Base-by-base conservation (phyloP, 2,113 vertebrate genomes). In the Chlamydotis undulata region DNA sequence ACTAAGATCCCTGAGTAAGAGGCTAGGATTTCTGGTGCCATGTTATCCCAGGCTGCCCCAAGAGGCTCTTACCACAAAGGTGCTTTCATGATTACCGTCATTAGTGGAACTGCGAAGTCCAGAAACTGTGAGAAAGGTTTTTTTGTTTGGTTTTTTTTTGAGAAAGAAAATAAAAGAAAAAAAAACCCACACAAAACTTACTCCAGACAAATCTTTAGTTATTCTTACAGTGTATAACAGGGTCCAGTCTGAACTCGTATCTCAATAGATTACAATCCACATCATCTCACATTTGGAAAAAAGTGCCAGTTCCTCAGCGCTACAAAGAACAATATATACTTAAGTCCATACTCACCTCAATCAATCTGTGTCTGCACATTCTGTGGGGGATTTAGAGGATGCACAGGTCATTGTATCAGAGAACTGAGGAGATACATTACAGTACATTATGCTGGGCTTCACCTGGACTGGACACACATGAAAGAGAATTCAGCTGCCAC, bases 301-400 rank as follows among this genome's bases (percentile, higher is more conserved):
- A 97, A 94, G 91, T 67, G 63, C 83, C 92, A 50, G 19, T 96
- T 94, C 89, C 73, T 95, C 83, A 74, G 84, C 85, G 83, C 94
- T 91, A 95, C 91, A 96, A 94, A 96, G 96, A 95, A 91, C 87
- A 92, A 94, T 89, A 94, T 85, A 89, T 63, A 92, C 94, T 95
- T 94, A 96, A 92, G 91, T 96, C 91, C 95, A 85, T 43, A 80
- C 83, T 87, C 87, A 94, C 94, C 94, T 96, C 95, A 91, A 91
- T 96, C 95, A 95, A 67, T 87, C 83, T 94, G 61, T 93, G 95
- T 64, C 92, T 94, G 92, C 0, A 22, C 96, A 84, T 92, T 92
- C 94, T 96, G 88, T 93, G 74, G 95, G 96, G 96, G 95, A 97
- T 97, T 96, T 95, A 93, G 79, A 88, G 90, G 92, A 97, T 96